Evolutionary conservation across 37 sponge, comb jelly and placozoan genomes (phyloP).

Genomic region (Eunapius fragilis): DNA sequence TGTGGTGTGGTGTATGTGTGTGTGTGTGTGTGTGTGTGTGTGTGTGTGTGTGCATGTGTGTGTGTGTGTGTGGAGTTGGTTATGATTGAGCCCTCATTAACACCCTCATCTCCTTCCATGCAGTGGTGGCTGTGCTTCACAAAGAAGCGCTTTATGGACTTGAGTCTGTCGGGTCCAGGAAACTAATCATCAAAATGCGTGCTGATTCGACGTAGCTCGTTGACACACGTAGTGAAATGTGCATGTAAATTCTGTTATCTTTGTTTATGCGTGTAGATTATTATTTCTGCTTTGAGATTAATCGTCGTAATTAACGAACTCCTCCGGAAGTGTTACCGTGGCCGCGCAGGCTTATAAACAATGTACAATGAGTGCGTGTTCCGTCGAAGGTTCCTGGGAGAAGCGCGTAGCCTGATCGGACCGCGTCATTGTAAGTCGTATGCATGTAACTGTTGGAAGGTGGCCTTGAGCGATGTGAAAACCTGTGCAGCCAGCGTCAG

Average conservation of each 20-base stretch:
- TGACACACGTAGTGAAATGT: background rate
- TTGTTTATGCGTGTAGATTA: background rate
- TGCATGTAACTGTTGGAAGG: too few species aligned
- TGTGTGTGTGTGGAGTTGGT: background rate
- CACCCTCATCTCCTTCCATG: background rate
- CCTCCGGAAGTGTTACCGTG: too few species aligned
- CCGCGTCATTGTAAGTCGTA: too few species aligned
- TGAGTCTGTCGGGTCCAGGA: conserved; percentile 95
- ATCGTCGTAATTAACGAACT: too few species aligned
- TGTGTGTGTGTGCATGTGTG: background rate
- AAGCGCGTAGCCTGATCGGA: too few species aligned
- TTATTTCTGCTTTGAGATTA: background rate
- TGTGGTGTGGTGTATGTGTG: background rate
- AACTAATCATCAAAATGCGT: conserved; percentile 28
- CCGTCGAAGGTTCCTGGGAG: too few species aligned
- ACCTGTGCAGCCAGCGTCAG: too few species aligned
- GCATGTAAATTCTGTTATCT: background rate
- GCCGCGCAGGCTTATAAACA: too few species aligned
- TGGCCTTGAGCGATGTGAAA: too few species aligned
- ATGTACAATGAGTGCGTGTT: too few species aligned
- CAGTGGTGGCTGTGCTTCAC: conserved; percentile 99
- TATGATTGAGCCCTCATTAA: background rate
- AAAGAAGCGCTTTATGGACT: conserved; percentile 98
- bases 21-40: conserved; percentile 22
- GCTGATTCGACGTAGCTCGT: too few species aligned